These are phyloP conservation scores for Pyrocephalus nanus DNA, from an alignment of 2,797 vertebrate genomes.

Conservation along the genomic window DNA sequence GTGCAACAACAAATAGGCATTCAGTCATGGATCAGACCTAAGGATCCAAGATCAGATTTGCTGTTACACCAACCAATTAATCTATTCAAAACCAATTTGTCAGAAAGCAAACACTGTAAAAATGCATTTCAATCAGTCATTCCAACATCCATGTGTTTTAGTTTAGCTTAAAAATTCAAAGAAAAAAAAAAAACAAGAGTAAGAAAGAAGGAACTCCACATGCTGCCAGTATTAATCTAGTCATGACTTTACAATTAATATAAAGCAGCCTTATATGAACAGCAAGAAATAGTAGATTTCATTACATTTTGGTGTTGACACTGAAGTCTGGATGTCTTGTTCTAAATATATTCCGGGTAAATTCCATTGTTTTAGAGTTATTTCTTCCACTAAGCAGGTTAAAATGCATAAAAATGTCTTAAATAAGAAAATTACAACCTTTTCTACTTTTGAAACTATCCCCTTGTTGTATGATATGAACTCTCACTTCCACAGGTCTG, in stretches of 20 bases:
- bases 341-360: neutral
- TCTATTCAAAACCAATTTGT: neutral
- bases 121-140: neutral
- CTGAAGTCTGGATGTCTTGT: neutral
- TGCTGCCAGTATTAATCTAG: neutral
- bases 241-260: neutral
- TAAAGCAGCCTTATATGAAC: neutral
- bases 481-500: neutral
- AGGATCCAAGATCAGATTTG: neutral
- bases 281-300: neutral
- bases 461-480: neutral
- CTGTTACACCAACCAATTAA: neutral
- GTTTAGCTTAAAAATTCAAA: neutral
- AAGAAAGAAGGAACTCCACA: neutral
- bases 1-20: neutral
- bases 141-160: slow-evolving; percentile 9
- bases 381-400: neutral
- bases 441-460: neutral
- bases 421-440: neutral
- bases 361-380: neutral
- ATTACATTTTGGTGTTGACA: neutral
- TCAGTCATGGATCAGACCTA: neutral
- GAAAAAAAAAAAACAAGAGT: neutral
- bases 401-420: neutral
- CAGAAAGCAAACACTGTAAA: neutral